Base-by-base conservation (phyloP, 37 sponge, comb jelly and placozoan species). In the Hexactinellida sp. region DNA sequence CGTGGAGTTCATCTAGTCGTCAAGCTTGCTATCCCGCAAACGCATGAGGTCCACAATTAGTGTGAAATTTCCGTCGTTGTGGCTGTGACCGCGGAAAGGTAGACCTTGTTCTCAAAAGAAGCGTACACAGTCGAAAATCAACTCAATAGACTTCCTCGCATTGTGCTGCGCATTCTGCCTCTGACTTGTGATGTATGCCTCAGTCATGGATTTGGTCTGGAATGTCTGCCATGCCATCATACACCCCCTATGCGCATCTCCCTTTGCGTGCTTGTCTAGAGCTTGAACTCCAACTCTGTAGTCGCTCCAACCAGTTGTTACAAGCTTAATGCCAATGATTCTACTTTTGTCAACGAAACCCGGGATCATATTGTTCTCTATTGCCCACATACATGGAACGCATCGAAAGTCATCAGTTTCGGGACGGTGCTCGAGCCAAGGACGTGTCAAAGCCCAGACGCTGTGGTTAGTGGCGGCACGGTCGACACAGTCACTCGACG, bases 401-500 rank as follows among this genome's bases (percentile, higher is more conserved):
- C 76, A 63, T 28, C 76, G 76, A 63, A 63, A 63, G 30, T 63
- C 76, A 63, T 63, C 76, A 63, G 21, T 63, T 63, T 25, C 76
- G 34, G 76, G 76, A 63, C 76, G 76, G 13, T 63, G 76, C 76
- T 63, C 32, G 21, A 63, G 21, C 76, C 76, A 63, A 63, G 76
- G 76, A 63, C 32, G 76, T 5, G 76, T 63, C 76, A 63, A 63
- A 63, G 25, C 76, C 76, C 76, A 63, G 21, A 23, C 76, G 30
- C 34, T 63, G 76, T 63, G 76, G 76, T 63, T 63, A 63, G 76
- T 63, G 76, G 76, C 76, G 76, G 76, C 76, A n/a, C 76, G 76
- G 21, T 28, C 30, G 21, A 63, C 21, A 47, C 52, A 16, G 13
- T 19, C 52, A 47, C 52, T 47, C 52, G 52, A 47, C 21, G 76